Evolutionary conservation across 1,140 invertebrate species (phyloP).

Genomic region (Lycorma delicatula): DNA sequence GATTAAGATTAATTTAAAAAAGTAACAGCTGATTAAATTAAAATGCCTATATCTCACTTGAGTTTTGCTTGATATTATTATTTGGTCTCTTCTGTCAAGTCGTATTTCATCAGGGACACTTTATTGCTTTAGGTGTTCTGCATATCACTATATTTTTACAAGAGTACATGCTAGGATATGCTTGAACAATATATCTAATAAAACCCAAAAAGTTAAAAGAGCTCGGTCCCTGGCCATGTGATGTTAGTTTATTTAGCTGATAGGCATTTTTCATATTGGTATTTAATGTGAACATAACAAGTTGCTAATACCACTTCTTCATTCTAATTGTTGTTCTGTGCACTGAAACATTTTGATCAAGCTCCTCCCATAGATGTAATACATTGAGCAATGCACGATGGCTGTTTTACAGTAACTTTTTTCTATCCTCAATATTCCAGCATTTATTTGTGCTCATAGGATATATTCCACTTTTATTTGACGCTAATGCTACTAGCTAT

Average conservation of each 20-base stretch:
- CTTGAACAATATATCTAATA: no score
- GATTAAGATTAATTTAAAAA: no score
- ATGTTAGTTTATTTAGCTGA: constrained; percentile 1
- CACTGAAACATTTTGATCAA: constrained; percentile 21
- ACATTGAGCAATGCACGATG: constrained; percentile 1
- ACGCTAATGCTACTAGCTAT: not conserved
- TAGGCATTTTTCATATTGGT: not conserved
- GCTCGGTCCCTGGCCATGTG: no score
- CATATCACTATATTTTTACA: no score
- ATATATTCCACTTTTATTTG: not conserved
- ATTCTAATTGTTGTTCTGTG: constrained; percentile 12
- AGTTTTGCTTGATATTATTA: no score
- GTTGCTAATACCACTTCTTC: constrained; percentile 12
- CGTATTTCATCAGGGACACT: no score
- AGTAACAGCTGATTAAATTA: no score
- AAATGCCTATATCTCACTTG: no score
- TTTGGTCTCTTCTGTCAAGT: no score
- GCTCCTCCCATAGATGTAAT: constrained; percentile 24
- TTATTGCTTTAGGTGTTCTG: no score
- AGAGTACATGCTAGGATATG: no score
- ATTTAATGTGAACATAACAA: not conserved
- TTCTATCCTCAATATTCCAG: not conserved
- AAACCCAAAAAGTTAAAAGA: no score
- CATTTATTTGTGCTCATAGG: not conserved
- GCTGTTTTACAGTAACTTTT: not conserved